These are phyloP conservation scores for Helicoverpa zea DNA, from an alignment of 1,140 invertebrate genomes.

Conservation along the genomic window DNA sequence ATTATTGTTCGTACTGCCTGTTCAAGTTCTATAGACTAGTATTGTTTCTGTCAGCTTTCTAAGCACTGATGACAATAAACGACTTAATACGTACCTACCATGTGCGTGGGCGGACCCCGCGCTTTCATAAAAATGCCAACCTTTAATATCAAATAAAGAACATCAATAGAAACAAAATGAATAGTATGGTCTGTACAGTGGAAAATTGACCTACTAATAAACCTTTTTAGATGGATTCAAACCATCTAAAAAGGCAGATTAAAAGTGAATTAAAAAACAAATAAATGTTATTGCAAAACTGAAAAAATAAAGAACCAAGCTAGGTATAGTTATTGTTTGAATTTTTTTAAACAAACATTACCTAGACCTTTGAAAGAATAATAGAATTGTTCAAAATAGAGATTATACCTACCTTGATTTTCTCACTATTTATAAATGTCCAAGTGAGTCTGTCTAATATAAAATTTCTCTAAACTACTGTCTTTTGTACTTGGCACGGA, in stretches of 20 bases:
- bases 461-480: too few species aligned
- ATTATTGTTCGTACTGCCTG: slow-evolving; percentile 33
- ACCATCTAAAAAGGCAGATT: too few species aligned
- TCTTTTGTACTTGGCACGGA: too few species aligned
- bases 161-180: background rate
- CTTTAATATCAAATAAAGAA: background rate
- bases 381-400: too few species aligned
- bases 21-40: slow-evolving; percentile 28
- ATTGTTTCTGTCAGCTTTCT: slow-evolving; percentile 43
- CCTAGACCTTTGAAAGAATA: too few species aligned
- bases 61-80: slow-evolving; percentile 17
- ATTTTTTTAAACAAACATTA: too few species aligned
- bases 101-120: background rate
- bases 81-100: slow-evolving; percentile 8
- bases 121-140: slow-evolving; percentile 11
- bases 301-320: too few species aligned
- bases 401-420: too few species aligned
- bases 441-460: too few species aligned
- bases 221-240: background rate
- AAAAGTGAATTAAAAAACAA: background rate
- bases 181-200: background rate
- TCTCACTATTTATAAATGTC: too few species aligned
- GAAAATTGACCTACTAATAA: background rate
- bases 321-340: too few species aligned
- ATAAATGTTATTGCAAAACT: too few species aligned